phyloP scores from a whole-genome alignment of 1,140 invertebrate genomes.

The Drosophila athabasca region DNA sequence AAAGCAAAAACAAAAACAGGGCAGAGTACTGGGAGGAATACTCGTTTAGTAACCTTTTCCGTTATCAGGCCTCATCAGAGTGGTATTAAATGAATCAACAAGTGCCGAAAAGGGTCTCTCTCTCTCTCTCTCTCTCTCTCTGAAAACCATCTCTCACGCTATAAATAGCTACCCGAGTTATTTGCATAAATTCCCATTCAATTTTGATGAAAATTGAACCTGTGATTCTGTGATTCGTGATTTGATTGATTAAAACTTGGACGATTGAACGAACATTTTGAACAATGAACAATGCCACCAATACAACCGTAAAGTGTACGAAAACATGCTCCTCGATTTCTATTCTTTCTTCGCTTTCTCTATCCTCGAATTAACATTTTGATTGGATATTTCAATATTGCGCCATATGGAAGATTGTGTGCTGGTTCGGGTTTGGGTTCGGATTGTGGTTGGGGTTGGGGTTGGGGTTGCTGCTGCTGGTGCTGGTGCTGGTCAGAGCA shows the following conservation, averaged over 20 bases:
- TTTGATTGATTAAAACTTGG: slow-evolving; percentile 4
- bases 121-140: not conserved
- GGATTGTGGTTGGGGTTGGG: not conserved
- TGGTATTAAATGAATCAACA: slow-evolving; percentile 66
- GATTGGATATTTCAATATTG: slow-evolving; percentile 82
- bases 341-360: slow-evolving; percentile 38
- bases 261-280: not conserved
- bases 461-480: not conserved
- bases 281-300: slow-evolving; percentile 17
- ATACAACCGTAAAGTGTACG: not conserved
- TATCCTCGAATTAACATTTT: slow-evolving; percentile 76
- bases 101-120: slow-evolving; percentile 34
- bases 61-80: not conserved
- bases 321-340: slow-evolving; percentile 30
- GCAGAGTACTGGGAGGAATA: not conserved
- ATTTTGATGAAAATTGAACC: slow-evolving; percentile 34
- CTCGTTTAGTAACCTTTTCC: slow-evolving; percentile 7
- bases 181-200: slow-evolving; percentile 40
- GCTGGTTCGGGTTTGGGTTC: slow-evolving; percentile 35
- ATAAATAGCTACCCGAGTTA: not conserved
- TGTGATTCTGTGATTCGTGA: slow-evolving; percentile 1
- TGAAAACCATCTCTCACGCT: slow-evolving; percentile 22
- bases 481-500: slow-evolving; percentile 8
- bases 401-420: slow-evolving; percentile 67
- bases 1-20: not conserved